A percentile compares a stretch with the other conserved stretches of the same genome.
Conservation (phyloP, 2,797 vertebrate species). For the Lateolabrax maculatus region DNA sequence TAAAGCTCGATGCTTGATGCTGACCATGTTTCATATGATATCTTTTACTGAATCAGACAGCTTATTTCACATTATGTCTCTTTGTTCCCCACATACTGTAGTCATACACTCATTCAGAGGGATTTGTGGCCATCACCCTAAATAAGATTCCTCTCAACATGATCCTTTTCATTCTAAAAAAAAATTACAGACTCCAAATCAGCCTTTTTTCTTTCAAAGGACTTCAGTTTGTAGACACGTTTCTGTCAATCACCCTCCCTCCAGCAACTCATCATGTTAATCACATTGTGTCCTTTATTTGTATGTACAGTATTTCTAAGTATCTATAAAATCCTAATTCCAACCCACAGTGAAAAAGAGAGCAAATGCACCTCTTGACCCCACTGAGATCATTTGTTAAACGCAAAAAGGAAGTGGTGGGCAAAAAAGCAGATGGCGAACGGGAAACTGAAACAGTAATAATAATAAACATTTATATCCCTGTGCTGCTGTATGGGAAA, state of each 20-base stretch:
- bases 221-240: background rate
- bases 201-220: background rate
- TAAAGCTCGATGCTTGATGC: background rate
- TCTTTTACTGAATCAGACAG: background rate
- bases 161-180: background rate
- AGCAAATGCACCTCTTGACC: conserved; percentile 57
- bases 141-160: background rate
- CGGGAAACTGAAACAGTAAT: conserved; percentile 58
- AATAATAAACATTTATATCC: conserved; percentile 74
- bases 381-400: conserved; percentile 54
- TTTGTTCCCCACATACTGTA: background rate
- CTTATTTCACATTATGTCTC: conserved; percentile 1
- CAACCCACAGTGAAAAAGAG: conserved; percentile 29
- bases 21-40: conserved; percentile 4
- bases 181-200: background rate
- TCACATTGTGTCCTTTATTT: conserved; percentile 25
- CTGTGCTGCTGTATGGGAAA: conserved; percentile 58
- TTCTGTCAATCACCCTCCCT: background rate
- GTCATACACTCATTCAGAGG: background rate
- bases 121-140: background rate
- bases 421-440: conserved; percentile 47
- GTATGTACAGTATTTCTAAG: conserved; percentile 35
- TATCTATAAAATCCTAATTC: conserved; percentile 54
- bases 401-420: conserved; percentile 63
- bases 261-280: conserved; percentile 14